These are phyloP conservation scores for Apostichopus leukothele DNA, from an alignment of 53 echinoderm and acorn worm genomes.

Conservation along the genomic window DNA sequence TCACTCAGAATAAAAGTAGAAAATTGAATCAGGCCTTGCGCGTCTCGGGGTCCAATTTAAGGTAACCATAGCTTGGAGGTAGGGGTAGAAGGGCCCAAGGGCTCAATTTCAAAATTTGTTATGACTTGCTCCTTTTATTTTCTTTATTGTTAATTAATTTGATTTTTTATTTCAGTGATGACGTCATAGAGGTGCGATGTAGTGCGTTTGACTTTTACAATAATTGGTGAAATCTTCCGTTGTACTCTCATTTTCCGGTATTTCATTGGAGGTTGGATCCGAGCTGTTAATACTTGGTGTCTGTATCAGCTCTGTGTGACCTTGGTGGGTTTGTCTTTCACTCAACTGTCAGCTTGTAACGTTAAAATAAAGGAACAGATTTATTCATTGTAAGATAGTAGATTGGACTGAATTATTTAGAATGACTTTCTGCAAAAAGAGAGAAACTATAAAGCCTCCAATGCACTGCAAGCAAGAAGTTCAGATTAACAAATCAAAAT, in stretches of 20 bases:
- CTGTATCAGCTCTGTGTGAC: not conserved
- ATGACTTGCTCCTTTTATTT: constrained; percentile 44
- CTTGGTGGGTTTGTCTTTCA: not conserved
- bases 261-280: not conserved
- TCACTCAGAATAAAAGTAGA: constrained; percentile 37
- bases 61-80: constrained; percentile 38
- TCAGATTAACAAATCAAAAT: no score
- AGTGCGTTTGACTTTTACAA: constrained; percentile 39
- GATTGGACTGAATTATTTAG: no score
- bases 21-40: constrained; percentile 45
- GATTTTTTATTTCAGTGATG: constrained; percentile 33
- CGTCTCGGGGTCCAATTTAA: constrained; percentile 49
- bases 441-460: no score
- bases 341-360: no score
- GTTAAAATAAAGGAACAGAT: no score
- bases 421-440: no score
- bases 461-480: no score
- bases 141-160: constrained; percentile 53
- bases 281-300: not conserved
- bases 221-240: constrained; percentile 19
- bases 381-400: no score
- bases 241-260: not conserved
- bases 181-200: constrained; percentile 40
- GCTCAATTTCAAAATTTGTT: constrained; percentile 41
- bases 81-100: constrained; percentile 31